Evolutionary conservation across 2,797 vertebrate genomes (phyloP), one percentile per base, ranked within the genome.

Genomic region (Rhinogobio ventralis): DNA sequence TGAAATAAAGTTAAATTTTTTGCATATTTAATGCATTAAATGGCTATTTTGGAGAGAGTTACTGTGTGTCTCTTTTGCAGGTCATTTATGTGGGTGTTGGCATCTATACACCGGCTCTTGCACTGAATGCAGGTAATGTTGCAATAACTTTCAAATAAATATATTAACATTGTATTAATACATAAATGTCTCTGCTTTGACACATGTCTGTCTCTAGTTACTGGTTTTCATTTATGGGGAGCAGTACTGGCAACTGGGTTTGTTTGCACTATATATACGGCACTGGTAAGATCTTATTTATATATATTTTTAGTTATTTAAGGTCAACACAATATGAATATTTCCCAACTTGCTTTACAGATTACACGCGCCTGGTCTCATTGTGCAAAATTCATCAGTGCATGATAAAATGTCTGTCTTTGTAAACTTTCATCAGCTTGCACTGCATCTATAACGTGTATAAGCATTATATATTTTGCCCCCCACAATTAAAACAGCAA

Each of bases 11-110:
- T 55, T 53, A 28, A 2, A 2, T 23, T 39, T 28, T 45, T 71
- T 57, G 25, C 53, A 46, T 49, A 39, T 51, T 62, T 30, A 51
- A 15, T 25, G n/a, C 45, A 73, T 51, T 72, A 10, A 5, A n/a
- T 42, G 68, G 15, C 66, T 82, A 10, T 20, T 67, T 67, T 20
- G 33, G 9, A 74, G 20, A 28, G 15, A 76, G 67, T 80, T 23
- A 66, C 7, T 4, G 75, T 28, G 72, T 7, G 9, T 46, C 11
- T 6, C n/a, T 51, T 83, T 73, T 2, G 0, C 93, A 98, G 97
- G 96, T 99, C 19, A 91, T 98, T 89, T 98, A 98, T 88, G 98
- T 97, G 97, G 97, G 97, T 2, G 94, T 99, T 9, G 96, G 97
- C 74, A 93, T 98, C 3, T 98, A 98, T n/a, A 95, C 96, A 0